These are phyloP conservation scores for Drosophila birchii DNA, from an alignment of 2,888 invertebrate species.

Conservation along the genomic window DNA sequence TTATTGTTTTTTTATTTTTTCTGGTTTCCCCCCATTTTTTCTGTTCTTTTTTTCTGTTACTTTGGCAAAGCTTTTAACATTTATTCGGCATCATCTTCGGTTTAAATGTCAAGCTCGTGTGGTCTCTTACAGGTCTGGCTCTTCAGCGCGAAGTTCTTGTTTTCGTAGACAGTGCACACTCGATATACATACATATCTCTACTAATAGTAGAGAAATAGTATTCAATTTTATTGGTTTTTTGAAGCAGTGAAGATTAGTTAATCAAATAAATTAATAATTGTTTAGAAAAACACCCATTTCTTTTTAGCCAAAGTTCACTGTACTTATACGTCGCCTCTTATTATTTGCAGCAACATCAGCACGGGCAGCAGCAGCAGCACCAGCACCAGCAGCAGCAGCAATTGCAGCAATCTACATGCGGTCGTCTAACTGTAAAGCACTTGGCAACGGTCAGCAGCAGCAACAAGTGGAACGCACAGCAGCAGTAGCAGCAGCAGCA, in stretches of 20 bases:
- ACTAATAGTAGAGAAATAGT: not conserved
- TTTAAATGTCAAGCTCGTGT: slow-evolving; percentile 75
- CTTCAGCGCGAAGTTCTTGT: slow-evolving; percentile 16
- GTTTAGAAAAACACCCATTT: not conserved
- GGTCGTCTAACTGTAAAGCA: slow-evolving; percentile 67
- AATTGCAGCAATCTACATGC: slow-evolving; percentile 66
- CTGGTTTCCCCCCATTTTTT: slow-evolving; percentile 27
- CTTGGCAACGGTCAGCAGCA: slow-evolving; percentile 65
- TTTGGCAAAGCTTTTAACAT: slow-evolving; percentile 60
- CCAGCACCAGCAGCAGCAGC: slow-evolving; percentile 11
- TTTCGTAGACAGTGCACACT: slow-evolving; percentile 2
- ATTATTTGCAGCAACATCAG: slow-evolving; percentile 9
- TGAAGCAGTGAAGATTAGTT: no score
- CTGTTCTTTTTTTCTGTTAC: slow-evolving; percentile 44
- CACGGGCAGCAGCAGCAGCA: slow-evolving; percentile 4
- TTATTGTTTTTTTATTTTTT: slow-evolving; percentile 56
- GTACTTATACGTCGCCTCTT: slow-evolving; percentile 3
- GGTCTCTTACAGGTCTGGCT: slow-evolving; percentile 25
- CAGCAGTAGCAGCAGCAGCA: slow-evolving; percentile 37
- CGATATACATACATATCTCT: no score
- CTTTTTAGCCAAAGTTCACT: not conserved
- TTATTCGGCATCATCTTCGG: slow-evolving; percentile 60
- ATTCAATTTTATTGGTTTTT: no score
- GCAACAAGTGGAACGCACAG: slow-evolving; percentile 48
- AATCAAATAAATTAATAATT: no score